Percentiles rank a stretch among this genome's conserved stretches.
phyloP scores from a whole-genome alignment of 2,888 invertebrate genomes.

The Stenodema calcarata region DNA sequence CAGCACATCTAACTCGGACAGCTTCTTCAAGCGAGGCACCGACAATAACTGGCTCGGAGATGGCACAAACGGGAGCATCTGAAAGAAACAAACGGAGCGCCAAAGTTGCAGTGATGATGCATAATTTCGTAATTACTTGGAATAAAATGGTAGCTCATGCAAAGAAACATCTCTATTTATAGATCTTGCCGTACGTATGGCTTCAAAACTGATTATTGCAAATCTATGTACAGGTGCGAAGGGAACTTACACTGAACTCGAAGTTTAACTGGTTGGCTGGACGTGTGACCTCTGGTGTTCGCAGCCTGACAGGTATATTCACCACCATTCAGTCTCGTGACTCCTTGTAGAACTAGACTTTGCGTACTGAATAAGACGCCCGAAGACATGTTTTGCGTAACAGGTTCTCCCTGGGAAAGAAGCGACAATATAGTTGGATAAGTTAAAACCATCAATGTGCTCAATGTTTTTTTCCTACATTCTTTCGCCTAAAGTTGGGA shows the following conservation, averaged over 20 bases:
- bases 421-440: background rate
- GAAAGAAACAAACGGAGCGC: constrained; percentile 53
- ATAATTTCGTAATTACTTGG: too few species aligned
- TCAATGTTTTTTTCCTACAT: too few species aligned
- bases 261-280: constrained; percentile 83
- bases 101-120: too few species aligned
- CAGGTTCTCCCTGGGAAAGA: constrained; percentile 70
- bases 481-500: too few species aligned
- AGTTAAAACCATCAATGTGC: too few species aligned
- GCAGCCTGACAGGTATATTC: constrained; percentile 87
- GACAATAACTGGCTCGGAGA: constrained; percentile 75
- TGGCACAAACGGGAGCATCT: constrained; percentile 85
- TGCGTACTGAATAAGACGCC: constrained; percentile 90
- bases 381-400: constrained; percentile 85
- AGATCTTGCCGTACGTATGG: too few species aligned
- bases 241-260: constrained; percentile 83
- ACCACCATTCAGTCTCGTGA: constrained; percentile 84
- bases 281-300: constrained; percentile 85
- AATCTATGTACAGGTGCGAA: too few species aligned
- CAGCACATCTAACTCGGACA: constrained; percentile 69
- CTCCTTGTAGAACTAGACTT: constrained; percentile 88
- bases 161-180: too few species aligned
- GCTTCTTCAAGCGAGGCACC: constrained; percentile 86
- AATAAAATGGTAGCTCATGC: too few species aligned
- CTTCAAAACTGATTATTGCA: too few species aligned